A percentile compares a stretch with the other conserved stretches of the same genome.
Conservation (phyloP, 2,888 invertebrate species). For the Drosophila lutescens region DNA sequence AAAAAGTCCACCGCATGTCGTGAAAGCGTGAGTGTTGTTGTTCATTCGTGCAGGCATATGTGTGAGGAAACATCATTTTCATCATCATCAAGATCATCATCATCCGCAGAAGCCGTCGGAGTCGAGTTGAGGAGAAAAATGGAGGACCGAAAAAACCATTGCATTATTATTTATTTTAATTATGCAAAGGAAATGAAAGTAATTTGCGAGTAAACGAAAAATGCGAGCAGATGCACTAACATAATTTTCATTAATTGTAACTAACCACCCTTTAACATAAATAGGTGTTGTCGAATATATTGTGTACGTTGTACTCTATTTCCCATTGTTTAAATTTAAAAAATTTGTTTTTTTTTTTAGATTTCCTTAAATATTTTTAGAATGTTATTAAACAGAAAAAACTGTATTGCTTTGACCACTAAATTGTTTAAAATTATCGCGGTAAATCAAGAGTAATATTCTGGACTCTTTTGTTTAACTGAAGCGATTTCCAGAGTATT, state of each 20-base stretch:
- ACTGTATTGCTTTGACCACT: no score
- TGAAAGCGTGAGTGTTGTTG: conserved; percentile 21
- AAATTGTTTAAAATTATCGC: no score
- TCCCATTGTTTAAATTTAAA: no score
- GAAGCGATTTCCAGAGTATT: no score
- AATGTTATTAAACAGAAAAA: no score
- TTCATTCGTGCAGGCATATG: conserved; percentile 23
- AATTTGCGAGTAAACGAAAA: conserved; percentile 13
- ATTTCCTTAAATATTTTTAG: no score
- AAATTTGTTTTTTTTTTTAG: no score
- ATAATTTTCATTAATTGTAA: conserved; percentile 9
- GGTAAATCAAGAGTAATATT: no score
- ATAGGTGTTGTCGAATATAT: background rate
- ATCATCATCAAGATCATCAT: conserved; percentile 26
- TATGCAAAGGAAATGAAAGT: conserved; percentile 30
- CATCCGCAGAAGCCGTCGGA: conserved; percentile 24
- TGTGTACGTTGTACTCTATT: background rate
- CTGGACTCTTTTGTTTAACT: no score
- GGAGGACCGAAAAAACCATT: conserved; percentile 21
- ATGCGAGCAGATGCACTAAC: conserved; percentile 17
- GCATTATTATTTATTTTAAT: conserved; percentile 57
- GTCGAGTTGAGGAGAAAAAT: conserved; percentile 8
- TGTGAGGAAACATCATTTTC: conserved; percentile 56
- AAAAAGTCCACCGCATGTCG: conserved; percentile 61
- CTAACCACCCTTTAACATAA: background rate